Base-by-base conservation (phyloP, 2,797 vertebrate genomes). In the Pempheris klunzingeri region DNA sequence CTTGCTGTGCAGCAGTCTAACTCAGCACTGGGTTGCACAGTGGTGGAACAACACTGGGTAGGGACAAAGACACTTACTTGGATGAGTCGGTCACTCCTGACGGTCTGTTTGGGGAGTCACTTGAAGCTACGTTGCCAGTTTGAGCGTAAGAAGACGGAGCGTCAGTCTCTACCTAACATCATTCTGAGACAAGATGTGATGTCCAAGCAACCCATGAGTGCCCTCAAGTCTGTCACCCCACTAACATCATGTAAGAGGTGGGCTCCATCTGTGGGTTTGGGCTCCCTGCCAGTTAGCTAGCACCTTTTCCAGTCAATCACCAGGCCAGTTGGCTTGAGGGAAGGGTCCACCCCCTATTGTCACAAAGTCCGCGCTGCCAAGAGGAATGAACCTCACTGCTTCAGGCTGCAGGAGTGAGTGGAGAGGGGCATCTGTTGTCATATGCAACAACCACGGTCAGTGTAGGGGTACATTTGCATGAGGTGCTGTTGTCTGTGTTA, bases 11-110 rank as follows among this genome's bases (percentile, higher is more conserved):
- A 36, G 36, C 55, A 52, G 72, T 59, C 44, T 55, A 61, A 82
- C 49, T 65, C 72, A 62, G 65, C 47, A 55, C 70, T 43, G 68
- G 28, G 66, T 32, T 54, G 53, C 69, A 39, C 64, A 71, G 39
- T 17, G 12, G 57, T 52, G 61, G 57, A 74, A 66, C 54, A 66
- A 64, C 44, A 66, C 58, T 44, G 64, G n/a, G 50, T 20, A 43
- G 38, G 57, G 63, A 77, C 71, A 84, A 61, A 88, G 77, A 86
- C 55, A 49, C 52, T 84, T 81, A 70, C 55, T 81, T 67, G 26
- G 26, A 71, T 73, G 47, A 62, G 67, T 81, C 61, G 18, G 43
- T 69, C 49, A 64, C 53, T 60, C 55, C 30, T 30, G 22, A 18
- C 57, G 70, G 71, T 71, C 47, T 77, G 47, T 77, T 76, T 79